Base-by-base conservation (phyloP, 2,888 invertebrate species). In the Erannis defoliaria region DNA sequence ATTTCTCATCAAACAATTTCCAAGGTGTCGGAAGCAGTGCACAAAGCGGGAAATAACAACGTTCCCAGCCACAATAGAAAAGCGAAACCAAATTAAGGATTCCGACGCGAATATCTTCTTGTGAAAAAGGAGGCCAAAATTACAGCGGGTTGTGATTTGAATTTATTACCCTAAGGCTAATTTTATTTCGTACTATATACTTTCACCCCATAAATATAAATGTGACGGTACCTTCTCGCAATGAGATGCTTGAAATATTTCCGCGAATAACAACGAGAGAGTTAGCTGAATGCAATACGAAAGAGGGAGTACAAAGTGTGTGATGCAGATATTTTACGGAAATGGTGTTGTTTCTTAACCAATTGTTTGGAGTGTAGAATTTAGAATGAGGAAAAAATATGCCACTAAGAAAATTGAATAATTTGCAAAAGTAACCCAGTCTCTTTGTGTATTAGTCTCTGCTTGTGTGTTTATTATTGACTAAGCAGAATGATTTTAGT, bases 151-250 rank as follows among this genome's bases (percentile, higher is more conserved):
- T 87, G 89, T 90, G 90, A 92, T 92, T 91, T 90, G 90, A 90
- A 91, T 90, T 90, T 90, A 90, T 90, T 89, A 86, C 88, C 81
- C 82, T 74, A 79, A 84, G 85, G 87, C 88, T 90, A 89, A 90
- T 90, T 90, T 90, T 89, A 88, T 90, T 90, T 89, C 79, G 77
- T 46, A 78, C 71, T 54, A 37, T 61, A 50, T 51, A 51, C 50
- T 50, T 21, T 55, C 61, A 57, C 62, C 46, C 62, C 48, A 51
- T 57, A 62, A 57, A 62, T 56, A 61, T 26, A 50, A 40, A 55
- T 38, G 40, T 55, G n/a, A 21, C 19, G 5, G 56, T 48, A 57
- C 56, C 42, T 37, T 57, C 8, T 46, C 56, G 26, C 18, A 48
- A 37, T 48, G 35, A 62, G 43, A 18, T 16, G 14, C 1, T 51